A percentile compares a stretch with the other conserved stretches of the same genome.
phyloP scores from a whole-genome alignment of 2,888 invertebrate species.

The Luffia ferchaultella region DNA sequence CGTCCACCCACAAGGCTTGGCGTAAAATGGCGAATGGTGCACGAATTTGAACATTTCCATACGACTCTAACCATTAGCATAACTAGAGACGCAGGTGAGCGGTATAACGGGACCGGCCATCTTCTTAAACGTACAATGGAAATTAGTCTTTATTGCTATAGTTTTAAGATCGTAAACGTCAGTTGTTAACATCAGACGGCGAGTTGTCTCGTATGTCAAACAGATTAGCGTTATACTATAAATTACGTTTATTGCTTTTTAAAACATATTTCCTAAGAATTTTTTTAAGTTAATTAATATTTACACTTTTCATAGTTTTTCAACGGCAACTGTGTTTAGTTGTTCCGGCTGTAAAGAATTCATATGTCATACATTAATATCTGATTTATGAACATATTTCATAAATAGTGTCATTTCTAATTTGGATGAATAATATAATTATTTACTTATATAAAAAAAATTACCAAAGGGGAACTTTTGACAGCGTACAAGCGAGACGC shows the following conservation, averaged over 20 bases:
- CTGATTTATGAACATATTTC: too few relatives aligned
- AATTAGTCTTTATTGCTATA: conserved; percentile 30
- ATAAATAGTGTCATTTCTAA: too few relatives aligned
- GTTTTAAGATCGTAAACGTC: conserved; percentile 29
- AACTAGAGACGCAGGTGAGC: conserved; percentile 62
- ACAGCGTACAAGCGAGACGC: too few relatives aligned
- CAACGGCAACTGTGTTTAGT: too few relatives aligned
- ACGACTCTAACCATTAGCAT: conserved; percentile 44
- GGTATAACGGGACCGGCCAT: conserved; percentile 52
- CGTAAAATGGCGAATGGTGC: conserved; percentile 18
- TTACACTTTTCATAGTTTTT: too few relatives aligned
- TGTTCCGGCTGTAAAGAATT: too few relatives aligned
- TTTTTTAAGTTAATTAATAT: too few relatives aligned
- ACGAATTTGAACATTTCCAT: conserved; percentile 23
- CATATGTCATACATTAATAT: too few relatives aligned
- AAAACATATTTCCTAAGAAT: conserved; percentile 33
- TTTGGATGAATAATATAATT: too few relatives aligned
- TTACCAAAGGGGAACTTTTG: too few relatives aligned
- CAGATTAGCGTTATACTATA: conserved; percentile 46
- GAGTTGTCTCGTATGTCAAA: conserved; percentile 33
- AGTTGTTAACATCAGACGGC: too few relatives aligned
- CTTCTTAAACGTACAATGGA: conserved; percentile 26
- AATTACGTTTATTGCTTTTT: conserved; percentile 43
- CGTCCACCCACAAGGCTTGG: conserved; percentile 36
- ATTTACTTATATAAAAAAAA: too few relatives aligned